A percentile compares a stretch with the other conserved stretches of the same genome.
phyloP scores from a whole-genome alignment of 2,888 invertebrate genomes.

The Zygothrica quintamaculata region DNA sequence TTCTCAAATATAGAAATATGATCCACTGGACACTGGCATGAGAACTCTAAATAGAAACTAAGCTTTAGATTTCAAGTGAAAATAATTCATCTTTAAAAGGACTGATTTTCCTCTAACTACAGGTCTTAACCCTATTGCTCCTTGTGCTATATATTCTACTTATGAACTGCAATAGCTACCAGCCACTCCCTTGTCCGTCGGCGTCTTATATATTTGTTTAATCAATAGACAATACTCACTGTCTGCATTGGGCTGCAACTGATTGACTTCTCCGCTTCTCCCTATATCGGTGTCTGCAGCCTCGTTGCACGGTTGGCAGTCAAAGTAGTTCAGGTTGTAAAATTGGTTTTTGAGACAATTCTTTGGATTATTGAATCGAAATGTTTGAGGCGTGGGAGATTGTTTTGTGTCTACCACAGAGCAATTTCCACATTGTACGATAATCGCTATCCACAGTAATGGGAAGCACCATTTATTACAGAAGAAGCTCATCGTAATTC shows the following conservation, averaged over 20 bases:
- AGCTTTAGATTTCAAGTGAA: no score
- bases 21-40: conserved; percentile 84
- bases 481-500: conserved; percentile 54
- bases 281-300: conserved; percentile 37
- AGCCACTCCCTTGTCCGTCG: background rate
- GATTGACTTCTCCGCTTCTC: conserved; percentile 9
- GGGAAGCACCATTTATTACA: conserved; percentile 29
- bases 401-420: conserved; percentile 31
- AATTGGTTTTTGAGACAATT: conserved; percentile 85
- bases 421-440: conserved; percentile 36
- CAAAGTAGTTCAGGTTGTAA: conserved; percentile 85
- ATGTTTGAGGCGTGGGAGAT: conserved; percentile 54
- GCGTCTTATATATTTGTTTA: conserved; percentile 54
- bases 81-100: no score
- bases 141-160: background rate
- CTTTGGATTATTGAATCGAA: conserved; percentile 62
- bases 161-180: conserved; percentile 21
- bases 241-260: conserved; percentile 69
- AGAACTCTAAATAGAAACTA: conserved; percentile 80
- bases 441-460: conserved; percentile 38
- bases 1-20: conserved; percentile 74
- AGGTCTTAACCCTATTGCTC: background rate
- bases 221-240: conserved; percentile 78
- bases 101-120: no score
- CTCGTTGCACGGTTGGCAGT: conserved; percentile 85